phyloP scores from a whole-genome alignment of 2,888 invertebrate genomes.

The Harmothoe impar region DNA sequence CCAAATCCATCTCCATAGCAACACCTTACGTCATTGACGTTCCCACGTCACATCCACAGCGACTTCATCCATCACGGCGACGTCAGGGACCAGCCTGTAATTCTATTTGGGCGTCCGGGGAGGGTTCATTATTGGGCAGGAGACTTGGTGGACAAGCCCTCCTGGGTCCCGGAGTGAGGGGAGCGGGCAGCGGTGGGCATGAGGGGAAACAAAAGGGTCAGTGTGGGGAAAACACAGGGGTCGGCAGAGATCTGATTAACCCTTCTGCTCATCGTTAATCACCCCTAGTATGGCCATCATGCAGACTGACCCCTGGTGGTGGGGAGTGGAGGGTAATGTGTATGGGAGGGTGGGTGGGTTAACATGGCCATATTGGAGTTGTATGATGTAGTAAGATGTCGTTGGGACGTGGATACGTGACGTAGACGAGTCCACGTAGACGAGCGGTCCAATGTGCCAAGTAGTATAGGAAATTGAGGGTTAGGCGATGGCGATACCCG shows the following conservation, averaged over 20 bases:
- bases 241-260: neutral
- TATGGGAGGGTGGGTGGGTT: too few relatives aligned
- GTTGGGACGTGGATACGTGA: too few relatives aligned
- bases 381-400: too few relatives aligned
- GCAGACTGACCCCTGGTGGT: neutral
- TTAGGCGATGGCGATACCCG: too few relatives aligned
- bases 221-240: neutral
- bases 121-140: neutral
- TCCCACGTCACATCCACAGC: conserved; percentile 20
- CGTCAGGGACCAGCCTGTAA: neutral
- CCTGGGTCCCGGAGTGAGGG: neutral
- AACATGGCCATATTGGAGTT: too few relatives aligned
- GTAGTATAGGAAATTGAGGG: too few relatives aligned
- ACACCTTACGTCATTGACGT: neutral
- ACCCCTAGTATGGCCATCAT: neutral
- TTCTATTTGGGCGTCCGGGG: conserved; percentile 22
- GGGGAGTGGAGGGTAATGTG: too few relatives aligned
- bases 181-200: neutral
- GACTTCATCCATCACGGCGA: conserved; percentile 24
- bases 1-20: neutral
- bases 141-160: neutral
- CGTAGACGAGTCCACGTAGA: too few relatives aligned
- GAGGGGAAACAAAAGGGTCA: conserved; percentile 30
- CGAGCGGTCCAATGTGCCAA: too few relatives aligned
- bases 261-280: neutral